Conservation (phyloP, 2,797 vertebrate species). For the Ispidina lecontei region DNA sequence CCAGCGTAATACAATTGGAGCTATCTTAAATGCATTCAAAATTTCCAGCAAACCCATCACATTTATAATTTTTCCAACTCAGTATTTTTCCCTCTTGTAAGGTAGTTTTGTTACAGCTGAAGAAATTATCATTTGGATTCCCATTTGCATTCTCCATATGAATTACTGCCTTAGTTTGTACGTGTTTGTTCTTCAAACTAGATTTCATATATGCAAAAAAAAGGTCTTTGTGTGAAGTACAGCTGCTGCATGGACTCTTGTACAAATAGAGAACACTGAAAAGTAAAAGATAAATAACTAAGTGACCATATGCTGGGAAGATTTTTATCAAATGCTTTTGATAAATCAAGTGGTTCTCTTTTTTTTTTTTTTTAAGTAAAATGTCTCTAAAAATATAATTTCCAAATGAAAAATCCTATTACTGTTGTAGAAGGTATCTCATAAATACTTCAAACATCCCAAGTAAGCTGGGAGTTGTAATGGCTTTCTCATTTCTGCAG, state of each 20-base stretch:
- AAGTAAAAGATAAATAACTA: not conserved
- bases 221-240: not conserved
- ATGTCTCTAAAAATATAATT: not conserved
- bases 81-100: not conserved
- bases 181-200: not conserved
- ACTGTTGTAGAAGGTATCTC: not conserved
- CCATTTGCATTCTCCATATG: not conserved
- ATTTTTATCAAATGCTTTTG: not conserved
- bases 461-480: not conserved
- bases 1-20: not conserved
- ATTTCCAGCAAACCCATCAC: not conserved
- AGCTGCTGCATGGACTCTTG: not conserved
- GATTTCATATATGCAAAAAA: not conserved
- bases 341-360: not conserved
- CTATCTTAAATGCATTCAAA: not conserved
- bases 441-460: slow-evolving; percentile 18
- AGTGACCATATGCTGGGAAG: not conserved
- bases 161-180: not conserved
- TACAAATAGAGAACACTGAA: not conserved
- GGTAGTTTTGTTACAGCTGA: not conserved
- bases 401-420: not conserved
- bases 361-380: not conserved
- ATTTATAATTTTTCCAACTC: not conserved
- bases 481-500: slow-evolving; percentile 9
- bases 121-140: not conserved